Percentiles rank a stretch among this genome's conserved stretches.
phyloP scores from a whole-genome alignment of 2,113 vertebrate genomes.

The Hystrix brachyura region DNA sequence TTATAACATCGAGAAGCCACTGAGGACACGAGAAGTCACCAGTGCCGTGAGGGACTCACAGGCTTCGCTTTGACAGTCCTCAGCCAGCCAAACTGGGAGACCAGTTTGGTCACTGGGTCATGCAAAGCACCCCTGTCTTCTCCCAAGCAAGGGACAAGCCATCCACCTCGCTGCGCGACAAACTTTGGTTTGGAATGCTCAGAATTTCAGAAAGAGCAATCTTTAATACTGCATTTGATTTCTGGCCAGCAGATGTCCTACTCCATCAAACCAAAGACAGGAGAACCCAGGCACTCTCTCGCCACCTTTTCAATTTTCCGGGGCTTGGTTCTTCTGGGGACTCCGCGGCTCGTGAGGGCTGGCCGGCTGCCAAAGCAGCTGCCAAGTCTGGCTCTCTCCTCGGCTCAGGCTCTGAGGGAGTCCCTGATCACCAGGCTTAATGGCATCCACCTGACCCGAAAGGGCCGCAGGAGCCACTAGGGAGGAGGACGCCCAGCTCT shows the following conservation, averaged over 20 bases:
- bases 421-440: background rate
- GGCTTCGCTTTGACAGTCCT: accelerated
- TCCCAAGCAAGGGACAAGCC: background rate
- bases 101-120: accelerated
- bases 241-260: conserved; percentile 56
- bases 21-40: background rate
- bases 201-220: background rate
- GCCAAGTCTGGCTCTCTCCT: background rate
- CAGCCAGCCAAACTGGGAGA: background rate
- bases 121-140: background rate
- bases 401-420: background rate
- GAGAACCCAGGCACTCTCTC: background rate
- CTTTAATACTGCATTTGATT: background rate
- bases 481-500: background rate
- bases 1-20: background rate
- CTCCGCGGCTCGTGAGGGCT: background rate
- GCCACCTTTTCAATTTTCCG: background rate
- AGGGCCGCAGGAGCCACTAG: background rate
- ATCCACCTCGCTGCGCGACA: background rate
- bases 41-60: accelerated
- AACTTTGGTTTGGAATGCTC: background rate
- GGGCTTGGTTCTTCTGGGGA: background rate
- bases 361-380: background rate
- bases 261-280: conserved; percentile 27
- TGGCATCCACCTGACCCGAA: background rate